Evolutionary conservation across 1,140 invertebrate genomes (phyloP), one percentile per base, ranked within the genome.

Genomic region (Zaprionus inermis): DNA sequence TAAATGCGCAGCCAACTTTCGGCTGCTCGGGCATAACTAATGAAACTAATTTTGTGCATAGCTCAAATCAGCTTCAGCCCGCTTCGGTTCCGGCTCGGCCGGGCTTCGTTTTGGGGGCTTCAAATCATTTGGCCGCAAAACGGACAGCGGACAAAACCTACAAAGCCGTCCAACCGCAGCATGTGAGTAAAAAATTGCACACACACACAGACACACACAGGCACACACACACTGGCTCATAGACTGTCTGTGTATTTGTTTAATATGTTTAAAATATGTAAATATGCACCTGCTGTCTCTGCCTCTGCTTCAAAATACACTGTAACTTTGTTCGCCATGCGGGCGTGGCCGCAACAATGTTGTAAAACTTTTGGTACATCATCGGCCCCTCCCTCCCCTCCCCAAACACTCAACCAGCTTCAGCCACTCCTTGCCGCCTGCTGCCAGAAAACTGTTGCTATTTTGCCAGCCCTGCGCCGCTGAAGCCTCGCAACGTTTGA

Each of bases 41-140:
- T 86, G 84, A 86, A 86, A 86, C 83, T 86, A 86, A 89, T 86
- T 86, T 88, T 83, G 83, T 86, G 79, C 72, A 81, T 55, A 73
- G 79, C 84, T 76, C 79, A 85, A 78, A 80, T 77, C 7, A n/a
- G 36, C 36, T n/a, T 5, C 14, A 38, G 36, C 36, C 22, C 4
- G 24, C 24, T 28, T 4, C 1, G 24, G 24, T 38, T 7, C 2
- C 14, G 36, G 36, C 36, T 38, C n/a, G n/a, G n/a, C n/a, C n/a
- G n/a, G n/a, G n/a, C n/a, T 38, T 6, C 5, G 14, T n/a, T 16
- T 18, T 49, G 44, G 64, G 49, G 80, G 84, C 79, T 89, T 79
- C 82, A 86, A 86, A 86, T 86, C 83, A 82, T 86, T 88, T 76
- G 77, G 52, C 83, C 83, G 67, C 83, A 88, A 82, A 66, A 34